Evolutionary conservation across 2,797 vertebrate species (phyloP), one percentile per base, ranked within the genome.

Genomic region (Malurus splendens): DNA sequence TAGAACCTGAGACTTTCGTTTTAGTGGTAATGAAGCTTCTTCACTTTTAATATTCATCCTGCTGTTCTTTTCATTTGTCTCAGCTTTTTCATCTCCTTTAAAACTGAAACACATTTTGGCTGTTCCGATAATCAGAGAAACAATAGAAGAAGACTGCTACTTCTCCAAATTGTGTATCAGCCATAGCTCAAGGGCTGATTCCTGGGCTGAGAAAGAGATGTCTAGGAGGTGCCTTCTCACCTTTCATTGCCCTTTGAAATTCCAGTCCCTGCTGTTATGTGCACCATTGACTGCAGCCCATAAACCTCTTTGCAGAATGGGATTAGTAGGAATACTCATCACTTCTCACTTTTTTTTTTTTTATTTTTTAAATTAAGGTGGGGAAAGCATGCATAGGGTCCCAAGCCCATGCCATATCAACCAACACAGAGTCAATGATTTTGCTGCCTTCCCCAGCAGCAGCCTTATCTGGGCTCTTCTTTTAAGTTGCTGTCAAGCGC

Each of bases 171-270:
- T 36, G 6, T 36, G 14, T 47, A 68, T 54, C 52, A 50, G 38
- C 38, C 52, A 32, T 47, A 66, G 82, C 73, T 81, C 64, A 86
- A 54, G 75, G 79, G 73, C 42, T 64, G n/a, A 73, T 81, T 83
- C 62, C 76, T 51, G 44, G 60, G 17, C 23, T 65, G 42, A 80
- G 36, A 51, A 65, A 76, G n/a, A 89, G 56, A 54, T 14, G 18
- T 51, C 52, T 71, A 72, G 56, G 64, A 81, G 38, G 42, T 81
- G 60, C 38, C 60, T 64, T 65, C 62, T 92, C 72, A 80, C 60
- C 64, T 92, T 87, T 73, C 71, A 44, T 39, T 87, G 60, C 32
- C 66, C 62, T 93, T 92, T 92, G 82, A 87, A 90, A 81, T 93
- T 90, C 82, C 85, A 82, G 28, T 30, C 39, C 17, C 14, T 3